Evolutionary conservation across 1,140 invertebrate genomes (phyloP), one percentile per base, ranked within the genome.

Genomic region (Drosophila burlai): DNA sequence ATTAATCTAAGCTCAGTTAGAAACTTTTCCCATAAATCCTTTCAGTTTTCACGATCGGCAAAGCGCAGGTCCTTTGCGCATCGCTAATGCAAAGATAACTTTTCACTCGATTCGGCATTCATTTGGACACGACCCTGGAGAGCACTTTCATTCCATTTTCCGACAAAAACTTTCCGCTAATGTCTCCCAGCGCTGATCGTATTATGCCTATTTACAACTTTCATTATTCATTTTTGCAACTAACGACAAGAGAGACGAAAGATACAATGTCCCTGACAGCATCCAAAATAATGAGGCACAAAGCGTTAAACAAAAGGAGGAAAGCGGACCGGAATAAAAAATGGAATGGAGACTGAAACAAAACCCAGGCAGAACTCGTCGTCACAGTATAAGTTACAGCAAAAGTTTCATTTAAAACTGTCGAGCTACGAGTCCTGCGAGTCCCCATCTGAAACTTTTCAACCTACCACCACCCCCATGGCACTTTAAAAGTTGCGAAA

Each of bases 341-440:
- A 50, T 50, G 42, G 36, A 50, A 13, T 29, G 42, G 45, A 36
- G 29, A 66, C 36, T 40, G 52, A 59, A 79, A 60, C 49, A 77
- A 65, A 79, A 83, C 59, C 67, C 71, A 55, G 46, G 46, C 46
- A 49, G 46, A 46, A 69, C 63, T 83, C 61, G 64, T 83, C 58
- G 64, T 78, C 76, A 65, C 72, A 66, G 64, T 83, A 52, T 80
- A 83, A 83, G 74, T 78, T 77, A 59, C 62, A 65, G 61, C 54
- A 64, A 81, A 82, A 79, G 76, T 79, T 79, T 79, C 76, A 79
- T 79, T 79, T 79, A 79, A 79, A 79, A 79, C 76, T 79, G 76
- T 79, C 76, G 59, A 73, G 69, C 69, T 73, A 49, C 52, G 52
- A 38, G 52, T 38, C 34, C 52, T 54, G 50, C 29, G 50, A 63